phyloP scores from a whole-genome alignment of 2,888 invertebrate genomes.

The Frankliniella fusca region DNA sequence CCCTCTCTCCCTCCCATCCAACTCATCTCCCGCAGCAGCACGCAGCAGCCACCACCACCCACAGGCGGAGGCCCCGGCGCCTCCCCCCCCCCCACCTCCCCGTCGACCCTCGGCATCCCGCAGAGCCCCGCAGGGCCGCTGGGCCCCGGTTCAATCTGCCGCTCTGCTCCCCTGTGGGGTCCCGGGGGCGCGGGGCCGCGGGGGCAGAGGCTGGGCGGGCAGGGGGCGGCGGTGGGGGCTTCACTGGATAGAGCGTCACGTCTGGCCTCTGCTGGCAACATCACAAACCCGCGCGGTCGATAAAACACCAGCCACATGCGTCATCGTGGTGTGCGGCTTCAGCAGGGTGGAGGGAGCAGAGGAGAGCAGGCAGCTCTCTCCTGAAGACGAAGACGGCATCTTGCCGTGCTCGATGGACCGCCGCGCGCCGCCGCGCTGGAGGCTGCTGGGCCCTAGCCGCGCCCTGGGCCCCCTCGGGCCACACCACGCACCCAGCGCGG shows the following conservation, averaged over 20 bases:
- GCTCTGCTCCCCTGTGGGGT: not conserved
- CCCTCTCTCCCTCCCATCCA: not conserved
- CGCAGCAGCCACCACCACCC: not conserved
- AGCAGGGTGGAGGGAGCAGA: not conserved
- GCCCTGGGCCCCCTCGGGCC: no score
- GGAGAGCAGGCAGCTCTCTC: not conserved
- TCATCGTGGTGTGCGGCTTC: not conserved
- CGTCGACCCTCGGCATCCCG: not conserved
- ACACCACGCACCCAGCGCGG: not conserved
- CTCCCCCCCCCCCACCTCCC: not conserved
- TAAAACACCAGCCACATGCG: no score
- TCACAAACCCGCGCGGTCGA: no score
- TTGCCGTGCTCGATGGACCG: no score
- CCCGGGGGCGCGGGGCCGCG: not conserved
- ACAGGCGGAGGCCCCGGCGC: not conserved
- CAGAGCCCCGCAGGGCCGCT: not conserved
- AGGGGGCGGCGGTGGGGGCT: no score
- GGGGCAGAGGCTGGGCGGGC: no score
- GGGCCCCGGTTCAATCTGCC: not conserved
- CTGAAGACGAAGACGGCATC: no score
- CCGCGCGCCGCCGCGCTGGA: no score
- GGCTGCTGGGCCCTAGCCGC: no score
- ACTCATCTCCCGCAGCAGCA: not conserved
- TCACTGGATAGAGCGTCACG: no score
- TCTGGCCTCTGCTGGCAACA: no score